Conservation (phyloP, 1,140 invertebrate genomes). For the Himalopsyche phryganea region DNA sequence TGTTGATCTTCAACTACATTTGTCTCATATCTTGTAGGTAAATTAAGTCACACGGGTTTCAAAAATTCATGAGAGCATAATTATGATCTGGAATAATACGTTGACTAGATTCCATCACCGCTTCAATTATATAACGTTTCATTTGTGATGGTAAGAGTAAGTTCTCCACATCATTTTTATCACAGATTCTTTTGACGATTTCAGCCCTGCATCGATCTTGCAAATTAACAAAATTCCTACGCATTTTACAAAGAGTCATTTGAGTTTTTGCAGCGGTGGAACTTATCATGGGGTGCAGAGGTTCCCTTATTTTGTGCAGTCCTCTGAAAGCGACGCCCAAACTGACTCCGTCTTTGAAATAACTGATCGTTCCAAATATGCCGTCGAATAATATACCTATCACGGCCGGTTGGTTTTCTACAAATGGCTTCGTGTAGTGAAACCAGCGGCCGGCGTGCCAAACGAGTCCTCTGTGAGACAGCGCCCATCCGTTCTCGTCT, state of each 20-base stretch:
- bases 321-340: conserved; percentile 59
- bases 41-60: too few species aligned
- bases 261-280: conserved; percentile 75
- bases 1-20: too few species aligned
- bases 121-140: conserved; percentile 51
- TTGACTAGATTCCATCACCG: conserved; percentile 36
- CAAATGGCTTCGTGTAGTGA: conserved; percentile 65
- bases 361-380: conserved; percentile 65
- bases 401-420: conserved; percentile 64
- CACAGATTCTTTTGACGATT: conserved; percentile 50
- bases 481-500: conserved; percentile 67
- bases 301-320: conserved; percentile 56
- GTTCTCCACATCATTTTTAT: conserved; percentile 43
- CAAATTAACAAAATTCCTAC: conserved; percentile 62
- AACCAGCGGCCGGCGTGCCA: conserved; percentile 64
- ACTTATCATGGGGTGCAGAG: conserved; percentile 67
- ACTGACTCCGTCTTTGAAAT: conserved; percentile 66
- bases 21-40: too few species aligned
- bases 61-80: not conserved
- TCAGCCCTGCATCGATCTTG: conserved; percentile 62
- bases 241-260: conserved; percentile 59
- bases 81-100: not conserved
- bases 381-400: conserved; percentile 69
- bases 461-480: conserved; percentile 70
- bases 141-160: conserved; percentile 51